Percentiles rank a stretch among this genome's conserved stretches.
Conservation (phyloP, 2,113 vertebrate genomes). For the Tinamus guttatus region DNA sequence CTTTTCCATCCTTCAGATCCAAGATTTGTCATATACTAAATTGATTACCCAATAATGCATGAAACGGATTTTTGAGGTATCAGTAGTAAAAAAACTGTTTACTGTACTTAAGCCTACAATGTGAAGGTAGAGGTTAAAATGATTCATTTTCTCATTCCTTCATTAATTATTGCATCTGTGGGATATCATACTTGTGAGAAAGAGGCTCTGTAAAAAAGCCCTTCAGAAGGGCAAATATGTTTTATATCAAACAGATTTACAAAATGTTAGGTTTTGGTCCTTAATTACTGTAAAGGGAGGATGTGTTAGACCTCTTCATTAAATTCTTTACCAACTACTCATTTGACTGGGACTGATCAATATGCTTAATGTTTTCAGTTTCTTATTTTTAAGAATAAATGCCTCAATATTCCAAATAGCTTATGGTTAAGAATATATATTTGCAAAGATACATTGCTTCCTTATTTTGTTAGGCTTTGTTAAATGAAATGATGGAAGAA, state of each 20-base stretch:
- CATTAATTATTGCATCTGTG: background rate
- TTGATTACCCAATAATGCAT: background rate
- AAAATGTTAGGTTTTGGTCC: background rate
- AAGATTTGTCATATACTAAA: background rate
- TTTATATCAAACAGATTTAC: background rate
- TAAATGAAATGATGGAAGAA: background rate
- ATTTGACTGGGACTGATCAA: background rate
- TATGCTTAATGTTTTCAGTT: background rate
- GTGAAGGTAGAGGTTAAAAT: background rate
- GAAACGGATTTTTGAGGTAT: background rate
- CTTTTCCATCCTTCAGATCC: background rate
- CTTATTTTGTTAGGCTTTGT: background rate
- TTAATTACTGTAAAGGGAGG: accelerated
- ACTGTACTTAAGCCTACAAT: background rate
- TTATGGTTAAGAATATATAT: background rate
- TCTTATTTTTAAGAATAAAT: background rate
- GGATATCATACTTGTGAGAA: background rate
- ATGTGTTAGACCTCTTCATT: background rate
- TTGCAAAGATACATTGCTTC: background rate
- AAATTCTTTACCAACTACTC: background rate
- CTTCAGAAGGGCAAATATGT: background rate
- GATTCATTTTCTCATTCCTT: background rate
- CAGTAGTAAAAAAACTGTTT: background rate
- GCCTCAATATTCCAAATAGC: background rate
- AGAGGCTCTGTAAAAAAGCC: background rate